Evolutionary conservation across 2,113 vertebrate genomes (phyloP).

Genomic region (Mirza zaza): DNA sequence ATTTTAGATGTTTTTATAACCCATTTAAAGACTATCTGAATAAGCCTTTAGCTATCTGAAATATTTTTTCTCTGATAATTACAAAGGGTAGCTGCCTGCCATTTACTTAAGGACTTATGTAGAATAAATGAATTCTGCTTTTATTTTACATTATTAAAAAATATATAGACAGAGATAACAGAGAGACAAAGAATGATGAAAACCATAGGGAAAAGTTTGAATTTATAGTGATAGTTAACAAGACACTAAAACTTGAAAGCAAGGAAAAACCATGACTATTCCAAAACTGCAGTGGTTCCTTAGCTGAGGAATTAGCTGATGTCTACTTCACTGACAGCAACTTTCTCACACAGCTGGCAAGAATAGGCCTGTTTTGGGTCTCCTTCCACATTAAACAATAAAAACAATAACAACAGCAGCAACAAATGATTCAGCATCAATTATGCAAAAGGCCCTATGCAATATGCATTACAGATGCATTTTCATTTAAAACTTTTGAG

Average conservation of each 20-base stretch:
- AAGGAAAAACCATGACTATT: neutral
- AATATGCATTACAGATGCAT: neutral
- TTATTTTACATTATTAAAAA: constrained; percentile 9
- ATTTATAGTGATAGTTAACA: constrained; percentile 37
- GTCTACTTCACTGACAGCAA: neutral
- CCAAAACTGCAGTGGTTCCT: neutral
- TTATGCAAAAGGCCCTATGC: neutral
- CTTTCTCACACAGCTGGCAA: neutral
- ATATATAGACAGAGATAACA: neutral
- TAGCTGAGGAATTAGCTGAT: neutral
- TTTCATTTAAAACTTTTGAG: neutral
- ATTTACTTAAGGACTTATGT: neutral
- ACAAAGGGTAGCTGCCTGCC: neutral
- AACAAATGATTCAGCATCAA: neutral
- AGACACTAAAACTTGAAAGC: constrained; percentile 17
- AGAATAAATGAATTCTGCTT: constrained; percentile 34
- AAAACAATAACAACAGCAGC: neutral
- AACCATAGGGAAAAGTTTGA: neutral
- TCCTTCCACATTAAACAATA: neutral
- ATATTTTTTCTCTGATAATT: constrained; percentile 48
- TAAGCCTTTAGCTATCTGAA: neutral
- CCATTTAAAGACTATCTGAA: neutral
- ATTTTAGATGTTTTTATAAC: neutral
- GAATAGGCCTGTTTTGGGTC: neutral
- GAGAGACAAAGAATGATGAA: neutral